phyloP scores from a whole-genome alignment of 2,888 invertebrate species.

The Furcula furcula region DNA sequence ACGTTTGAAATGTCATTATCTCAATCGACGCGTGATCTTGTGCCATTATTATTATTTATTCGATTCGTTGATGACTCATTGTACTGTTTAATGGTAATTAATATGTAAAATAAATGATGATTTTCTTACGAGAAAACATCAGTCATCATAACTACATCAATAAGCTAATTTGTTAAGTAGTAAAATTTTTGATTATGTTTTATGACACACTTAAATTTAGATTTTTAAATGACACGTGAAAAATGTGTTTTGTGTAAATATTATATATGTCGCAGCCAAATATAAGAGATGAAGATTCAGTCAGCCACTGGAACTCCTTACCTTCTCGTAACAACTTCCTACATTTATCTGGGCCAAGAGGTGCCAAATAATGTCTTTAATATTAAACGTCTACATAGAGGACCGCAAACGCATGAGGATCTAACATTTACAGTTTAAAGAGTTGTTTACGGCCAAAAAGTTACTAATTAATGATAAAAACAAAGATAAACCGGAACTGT shows the following conservation, averaged over 20 bases:
- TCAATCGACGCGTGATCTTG: conserved; percentile 33
- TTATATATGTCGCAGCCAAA: too few relatives aligned
- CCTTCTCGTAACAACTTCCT: too few relatives aligned
- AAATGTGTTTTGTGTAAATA: too few relatives aligned
- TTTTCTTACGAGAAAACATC: too few relatives aligned
- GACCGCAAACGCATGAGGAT: not conserved
- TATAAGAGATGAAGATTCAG: too few relatives aligned
- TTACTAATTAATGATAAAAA: conserved; percentile 55
- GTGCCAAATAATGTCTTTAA: not conserved
- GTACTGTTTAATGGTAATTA: conserved; percentile 8
- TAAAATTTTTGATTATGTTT: too few relatives aligned
- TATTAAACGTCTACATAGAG: not conserved
- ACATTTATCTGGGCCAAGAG: too few relatives aligned
- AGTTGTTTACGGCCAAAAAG: conserved; percentile 22
- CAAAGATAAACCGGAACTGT: conserved; percentile 70
- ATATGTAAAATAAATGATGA: conserved; percentile 9
- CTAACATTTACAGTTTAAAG: conserved; percentile 3
- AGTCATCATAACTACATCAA: too few relatives aligned
- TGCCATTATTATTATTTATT: conserved; percentile 25
- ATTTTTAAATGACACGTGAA: too few relatives aligned
- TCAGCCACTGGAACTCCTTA: too few relatives aligned
- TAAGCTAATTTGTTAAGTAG: too few relatives aligned
- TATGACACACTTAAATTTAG: too few relatives aligned
- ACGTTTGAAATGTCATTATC: conserved; percentile 57
- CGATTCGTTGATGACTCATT: conserved; percentile 21